Conservation (phyloP, 1,140 invertebrate species). For the Sinonovacula constricta region DNA sequence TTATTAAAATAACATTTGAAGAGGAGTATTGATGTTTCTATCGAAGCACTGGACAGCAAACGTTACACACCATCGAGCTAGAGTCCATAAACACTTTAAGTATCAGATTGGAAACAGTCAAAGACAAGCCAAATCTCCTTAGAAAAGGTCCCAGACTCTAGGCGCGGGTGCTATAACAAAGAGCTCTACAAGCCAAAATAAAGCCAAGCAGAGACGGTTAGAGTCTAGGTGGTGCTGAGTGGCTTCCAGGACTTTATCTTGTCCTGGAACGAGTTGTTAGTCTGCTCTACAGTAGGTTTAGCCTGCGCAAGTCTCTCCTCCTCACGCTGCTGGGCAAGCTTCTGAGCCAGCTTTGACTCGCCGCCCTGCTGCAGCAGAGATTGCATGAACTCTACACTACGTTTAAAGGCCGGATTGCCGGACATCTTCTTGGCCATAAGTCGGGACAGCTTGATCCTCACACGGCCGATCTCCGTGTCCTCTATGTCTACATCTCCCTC, state of each 20-base stretch:
- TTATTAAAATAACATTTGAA: too few relatives aligned
- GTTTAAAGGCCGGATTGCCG: conserved; percentile 47
- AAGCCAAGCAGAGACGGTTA: too few relatives aligned
- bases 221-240: background rate
- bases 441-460: conserved; percentile 41
- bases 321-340: background rate
- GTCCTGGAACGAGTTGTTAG: background rate
- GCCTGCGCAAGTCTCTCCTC: background rate
- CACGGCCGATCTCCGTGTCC: conserved; percentile 46
- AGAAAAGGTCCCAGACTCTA: too few relatives aligned
- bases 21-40: too few relatives aligned
- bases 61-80: too few relatives aligned
- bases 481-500: conserved; percentile 42
- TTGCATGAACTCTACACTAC: conserved; percentile 18
- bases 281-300: background rate
- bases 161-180: too few relatives aligned
- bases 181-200: too few relatives aligned
- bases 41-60: too few relatives aligned
- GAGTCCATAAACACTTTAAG: too few relatives aligned
- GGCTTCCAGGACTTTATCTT: background rate
- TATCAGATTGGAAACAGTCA: too few relatives aligned
- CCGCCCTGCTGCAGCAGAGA: background rate
- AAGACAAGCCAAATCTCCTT: too few relatives aligned
- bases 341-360: background rate
- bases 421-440: conserved; percentile 52